Evolutionary conservation across 1,140 invertebrate species (phyloP), one percentile per base, ranked within the genome.

Genomic region (Heterodera schachtii): DNA sequence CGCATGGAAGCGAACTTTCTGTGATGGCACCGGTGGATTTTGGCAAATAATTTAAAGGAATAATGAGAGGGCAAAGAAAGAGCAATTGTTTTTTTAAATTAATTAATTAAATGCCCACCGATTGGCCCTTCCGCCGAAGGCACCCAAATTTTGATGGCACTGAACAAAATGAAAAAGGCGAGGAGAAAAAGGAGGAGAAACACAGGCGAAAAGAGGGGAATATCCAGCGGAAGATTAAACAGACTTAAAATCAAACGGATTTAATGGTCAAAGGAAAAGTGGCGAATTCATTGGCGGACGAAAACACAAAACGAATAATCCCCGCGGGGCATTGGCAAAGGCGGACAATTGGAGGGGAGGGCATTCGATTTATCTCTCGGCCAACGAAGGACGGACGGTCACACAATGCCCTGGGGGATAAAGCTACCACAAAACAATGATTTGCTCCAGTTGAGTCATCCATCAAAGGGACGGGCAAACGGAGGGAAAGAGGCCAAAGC

Each of bases 91-190:
- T 31, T 31, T 31, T 6, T 52, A 2, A 8, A 52, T 4, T 2
- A 52, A 52, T 52, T 70, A 11, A 9, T n/a, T 8, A 11, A 11
- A 2, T n/a, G 11, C 69, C 31, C 21, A 71, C 44, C 69, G 69
- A 13, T 46, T 71, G 69, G 69, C 69, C 19, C 31, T 71, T 71
- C 13, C 16, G 67, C n/a, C 43, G 69, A 71, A 41, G 69, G 21
- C 19, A 71, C 16, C 69, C 69, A 71, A 71, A 71, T 71, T 71
- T 71, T 71, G 69, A 71, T 71, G 69, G 69, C 69, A 71, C 69
- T 71, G 69, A 71, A 71, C 11, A 71, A 46, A 11, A 71, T 41
- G 41, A 71, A 71, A 41, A 71, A 41, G 69, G 21, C 69, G 13
- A 71, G 69, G 21, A 46, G 31, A 41, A 31, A n/a, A 11, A 71